Evolutionary conservation across 92 coral and sea anemone species (phyloP).

Genomic region (Zoanthus gigantus): DNA sequence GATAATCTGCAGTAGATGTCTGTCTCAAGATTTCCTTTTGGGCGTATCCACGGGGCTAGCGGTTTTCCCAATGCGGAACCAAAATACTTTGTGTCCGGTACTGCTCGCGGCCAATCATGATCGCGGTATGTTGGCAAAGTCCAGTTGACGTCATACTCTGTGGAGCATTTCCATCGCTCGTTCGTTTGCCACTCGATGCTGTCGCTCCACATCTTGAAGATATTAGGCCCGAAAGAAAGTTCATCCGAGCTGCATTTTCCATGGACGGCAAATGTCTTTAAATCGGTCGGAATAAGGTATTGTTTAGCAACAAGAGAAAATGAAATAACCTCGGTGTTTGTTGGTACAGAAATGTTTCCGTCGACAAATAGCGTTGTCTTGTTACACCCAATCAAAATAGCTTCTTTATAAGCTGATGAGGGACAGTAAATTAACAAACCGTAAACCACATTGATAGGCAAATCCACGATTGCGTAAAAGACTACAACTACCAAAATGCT

Average conservation of each 20-base stretch:
- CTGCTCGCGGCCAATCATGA: not conserved
- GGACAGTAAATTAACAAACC: not conserved
- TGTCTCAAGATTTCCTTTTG: not conserved
- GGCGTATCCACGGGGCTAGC: not conserved
- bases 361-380: constrained; percentile 20
- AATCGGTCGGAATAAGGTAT: constrained; percentile 4
- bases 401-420: not conserved
- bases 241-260: not conserved
- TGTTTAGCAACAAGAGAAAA: not conserved
- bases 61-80: constrained; percentile 8
- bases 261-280: constrained; percentile 14
- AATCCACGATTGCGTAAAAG: too few species aligned
- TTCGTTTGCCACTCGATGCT: not conserved
- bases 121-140: not conserved
- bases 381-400: constrained; percentile 18
- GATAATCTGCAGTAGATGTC: constrained; percentile 8
- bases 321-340: not conserved
- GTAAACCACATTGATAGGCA: too few species aligned
- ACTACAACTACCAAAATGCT: too few species aligned
- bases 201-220: constrained; percentile 20
- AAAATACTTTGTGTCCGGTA: not conserved
- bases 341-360: not conserved
- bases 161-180: constrained; percentile 16
- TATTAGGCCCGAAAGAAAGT: not conserved
- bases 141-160: constrained; percentile 7